phyloP scores from a whole-genome alignment of 2,797 vertebrate species.

The Champsocephalus esox region DNA sequence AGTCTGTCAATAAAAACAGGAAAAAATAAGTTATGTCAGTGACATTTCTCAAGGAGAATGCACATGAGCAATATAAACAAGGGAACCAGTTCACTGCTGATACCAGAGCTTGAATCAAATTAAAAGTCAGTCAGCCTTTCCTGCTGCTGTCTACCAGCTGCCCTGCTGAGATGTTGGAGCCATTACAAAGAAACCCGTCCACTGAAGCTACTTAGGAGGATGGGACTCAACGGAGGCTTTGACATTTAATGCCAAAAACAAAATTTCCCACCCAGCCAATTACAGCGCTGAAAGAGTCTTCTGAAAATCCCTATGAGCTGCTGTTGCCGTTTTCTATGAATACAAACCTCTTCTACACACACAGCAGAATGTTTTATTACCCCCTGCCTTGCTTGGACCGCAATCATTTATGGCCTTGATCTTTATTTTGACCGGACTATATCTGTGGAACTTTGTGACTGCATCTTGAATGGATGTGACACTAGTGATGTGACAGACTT shows the following conservation, averaged over 20 bases:
- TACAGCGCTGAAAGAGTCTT: constrained; percentile 36
- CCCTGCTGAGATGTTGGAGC: constrained; percentile 17
- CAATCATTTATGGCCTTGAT: too few relatives aligned
- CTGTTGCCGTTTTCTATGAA: constrained; percentile 21
- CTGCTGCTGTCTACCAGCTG: neutral
- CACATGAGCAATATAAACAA: neutral
- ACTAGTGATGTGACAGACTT: too few relatives aligned
- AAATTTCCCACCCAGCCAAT: constrained; percentile 60
- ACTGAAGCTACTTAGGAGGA: constrained; percentile 52
- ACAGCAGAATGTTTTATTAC: neutral
- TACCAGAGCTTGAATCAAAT: neutral
- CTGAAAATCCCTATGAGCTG: constrained; percentile 19
- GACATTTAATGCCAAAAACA: constrained; percentile 71
- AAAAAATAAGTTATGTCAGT: neutral
- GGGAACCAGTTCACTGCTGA: constrained; percentile 1
- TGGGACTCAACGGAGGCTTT: constrained; percentile 57
- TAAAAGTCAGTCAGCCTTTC: constrained; percentile 15
- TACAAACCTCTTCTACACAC: constrained; percentile 22
- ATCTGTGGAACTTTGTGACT: too few relatives aligned
- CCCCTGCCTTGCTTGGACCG: too few relatives aligned
- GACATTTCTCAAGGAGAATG: neutral
- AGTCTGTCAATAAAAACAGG: neutral
- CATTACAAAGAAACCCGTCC: constrained; percentile 54
- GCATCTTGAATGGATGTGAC: too few relatives aligned
- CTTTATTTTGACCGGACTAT: too few relatives aligned